phyloP scores from a whole-genome alignment of 2,888 invertebrate genomes.

The Pediacus dermestoides region DNA sequence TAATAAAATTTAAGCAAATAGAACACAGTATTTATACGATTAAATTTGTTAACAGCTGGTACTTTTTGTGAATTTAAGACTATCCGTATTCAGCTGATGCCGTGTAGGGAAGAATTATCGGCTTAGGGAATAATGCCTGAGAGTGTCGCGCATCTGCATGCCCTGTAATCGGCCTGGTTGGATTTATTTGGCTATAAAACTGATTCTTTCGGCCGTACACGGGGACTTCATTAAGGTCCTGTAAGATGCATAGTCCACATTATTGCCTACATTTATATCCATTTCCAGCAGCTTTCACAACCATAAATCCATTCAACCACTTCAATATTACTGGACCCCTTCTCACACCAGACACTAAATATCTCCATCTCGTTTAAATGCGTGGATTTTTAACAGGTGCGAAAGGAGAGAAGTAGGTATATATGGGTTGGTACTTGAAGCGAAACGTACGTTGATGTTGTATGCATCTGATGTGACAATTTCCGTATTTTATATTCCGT shows the following conservation, averaged over 20 bases:
- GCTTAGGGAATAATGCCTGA: constrained; percentile 32
- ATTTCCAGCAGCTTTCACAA: constrained; percentile 41
- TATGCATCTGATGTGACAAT: constrained; percentile 8
- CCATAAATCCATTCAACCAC: constrained; percentile 32
- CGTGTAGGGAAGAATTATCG: constrained; percentile 41
- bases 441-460: neutral
- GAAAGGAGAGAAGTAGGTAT: too few relatives aligned
- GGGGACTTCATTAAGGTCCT: constrained; percentile 48
- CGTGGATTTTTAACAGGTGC: too few relatives aligned
- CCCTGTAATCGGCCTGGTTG: constrained; percentile 43
- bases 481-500: constrained; percentile 8
- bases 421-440: too few relatives aligned
- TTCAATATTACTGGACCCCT: constrained; percentile 13
- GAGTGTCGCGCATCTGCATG: constrained; percentile 46
- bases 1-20: too few relatives aligned
- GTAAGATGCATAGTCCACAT: constrained; percentile 48
- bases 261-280: constrained; percentile 49
- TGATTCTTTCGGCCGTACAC: constrained; percentile 46
- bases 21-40: constrained; percentile 13
- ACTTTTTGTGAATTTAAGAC: constrained; percentile 30
- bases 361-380: constrained; percentile 5
- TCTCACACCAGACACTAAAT: neutral
- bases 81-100: constrained; percentile 37
- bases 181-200: constrained; percentile 48
- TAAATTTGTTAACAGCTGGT: constrained; percentile 23